phyloP scores from a whole-genome alignment of 1,140 invertebrate species.

The Gonioctena quinquepunctata region DNA sequence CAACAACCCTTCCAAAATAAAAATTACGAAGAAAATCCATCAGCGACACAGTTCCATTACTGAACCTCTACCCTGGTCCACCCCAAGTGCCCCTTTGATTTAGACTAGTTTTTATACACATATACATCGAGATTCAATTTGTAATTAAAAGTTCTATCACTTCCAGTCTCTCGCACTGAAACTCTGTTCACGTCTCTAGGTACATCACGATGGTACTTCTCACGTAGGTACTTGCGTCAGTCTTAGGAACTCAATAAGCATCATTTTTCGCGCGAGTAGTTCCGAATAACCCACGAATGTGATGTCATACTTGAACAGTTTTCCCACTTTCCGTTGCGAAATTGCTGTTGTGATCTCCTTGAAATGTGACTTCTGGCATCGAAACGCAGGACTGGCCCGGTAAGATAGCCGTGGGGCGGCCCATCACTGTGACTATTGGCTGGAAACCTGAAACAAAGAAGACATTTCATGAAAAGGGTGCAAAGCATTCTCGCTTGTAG shows the following conservation, averaged over 20 bases:
- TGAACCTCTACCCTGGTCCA: background rate
- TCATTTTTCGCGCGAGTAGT: slow-evolving; percentile 18
- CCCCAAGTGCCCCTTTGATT: slow-evolving; percentile 12
- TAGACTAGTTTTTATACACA: slow-evolving; percentile 40
- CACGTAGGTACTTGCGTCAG: slow-evolving; percentile 6
- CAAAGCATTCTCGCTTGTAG: too few species aligned
- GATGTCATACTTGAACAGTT: slow-evolving; percentile 63
- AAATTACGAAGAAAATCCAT: background rate
- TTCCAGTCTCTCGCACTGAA: background rate
- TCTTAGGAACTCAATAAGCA: slow-evolving; percentile 53
- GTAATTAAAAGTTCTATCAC: slow-evolving; percentile 18
- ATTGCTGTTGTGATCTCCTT: slow-evolving; percentile 26
- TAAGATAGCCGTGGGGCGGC: slow-evolving; percentile 22
- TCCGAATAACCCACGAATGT: slow-evolving; percentile 57
- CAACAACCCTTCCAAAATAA: too few species aligned
- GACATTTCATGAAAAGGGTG: too few species aligned
- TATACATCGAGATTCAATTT: slow-evolving; percentile 29
- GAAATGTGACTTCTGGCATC: slow-evolving; percentile 31
- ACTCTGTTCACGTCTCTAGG: background rate
- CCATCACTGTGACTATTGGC: slow-evolving; percentile 61
- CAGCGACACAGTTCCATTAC: background rate
- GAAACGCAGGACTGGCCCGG: slow-evolving; percentile 7
- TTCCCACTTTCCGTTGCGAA: slow-evolving; percentile 36
- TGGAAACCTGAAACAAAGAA: slow-evolving; percentile 59
- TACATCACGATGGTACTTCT: too few species aligned